phyloP scores from a whole-genome alignment of 2,113 vertebrate species.

The Canis aureus region DNA sequence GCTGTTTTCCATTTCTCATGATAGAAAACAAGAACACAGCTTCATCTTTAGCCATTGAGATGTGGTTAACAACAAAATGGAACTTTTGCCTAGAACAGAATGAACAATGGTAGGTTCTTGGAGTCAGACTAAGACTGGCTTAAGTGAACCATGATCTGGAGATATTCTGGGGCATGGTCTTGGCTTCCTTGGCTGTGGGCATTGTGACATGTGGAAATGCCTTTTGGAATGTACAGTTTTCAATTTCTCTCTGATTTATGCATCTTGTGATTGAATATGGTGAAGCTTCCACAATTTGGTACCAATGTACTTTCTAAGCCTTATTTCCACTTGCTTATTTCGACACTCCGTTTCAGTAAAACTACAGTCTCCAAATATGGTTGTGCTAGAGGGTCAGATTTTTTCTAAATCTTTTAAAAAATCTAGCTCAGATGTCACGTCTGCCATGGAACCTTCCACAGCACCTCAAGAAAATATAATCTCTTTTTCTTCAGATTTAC shows the following conservation, averaged over 20 bases:
- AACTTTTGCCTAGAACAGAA: slow-evolving; percentile 39
- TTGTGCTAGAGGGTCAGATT: neutral
- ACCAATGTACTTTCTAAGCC: neutral
- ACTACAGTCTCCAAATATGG: neutral
- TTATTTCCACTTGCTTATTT: neutral
- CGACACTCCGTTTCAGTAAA: neutral
- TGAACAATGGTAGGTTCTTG: slow-evolving; percentile 7
- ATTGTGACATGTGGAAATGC: neutral
- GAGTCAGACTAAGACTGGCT: neutral
- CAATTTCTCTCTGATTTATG: neutral
- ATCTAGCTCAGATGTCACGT: neutral
- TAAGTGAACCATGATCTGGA: neutral
- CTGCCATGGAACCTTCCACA: neutral
- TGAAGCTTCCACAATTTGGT: neutral
- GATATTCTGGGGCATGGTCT: neutral
- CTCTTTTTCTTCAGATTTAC: neutral
- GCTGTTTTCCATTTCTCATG: slow-evolving; percentile 69
- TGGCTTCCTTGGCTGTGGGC: neutral
- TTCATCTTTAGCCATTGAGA: slow-evolving; percentile 26
- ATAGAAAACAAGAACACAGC: slow-evolving; percentile 27
- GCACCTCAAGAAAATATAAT: neutral
- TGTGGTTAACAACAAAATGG: slow-evolving; percentile 28
- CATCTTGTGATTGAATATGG: neutral
- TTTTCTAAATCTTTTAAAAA: neutral
- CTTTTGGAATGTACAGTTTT: neutral